Base-by-base conservation (phyloP, 2,888 invertebrate genomes). In the Tethea ocularis region DNA sequence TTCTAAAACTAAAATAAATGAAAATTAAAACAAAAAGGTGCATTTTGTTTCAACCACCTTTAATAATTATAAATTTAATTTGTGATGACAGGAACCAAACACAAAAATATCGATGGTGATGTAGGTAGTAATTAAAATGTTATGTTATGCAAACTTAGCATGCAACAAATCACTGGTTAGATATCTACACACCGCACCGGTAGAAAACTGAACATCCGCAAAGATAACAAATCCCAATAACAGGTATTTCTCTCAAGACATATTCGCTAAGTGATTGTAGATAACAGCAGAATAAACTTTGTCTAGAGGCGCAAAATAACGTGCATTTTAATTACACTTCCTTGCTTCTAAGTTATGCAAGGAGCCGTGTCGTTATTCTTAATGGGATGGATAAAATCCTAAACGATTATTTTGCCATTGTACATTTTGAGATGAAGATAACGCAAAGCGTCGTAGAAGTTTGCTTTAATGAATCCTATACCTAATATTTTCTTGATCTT, bases 281-380 rank as follows among this genome's bases (percentile, higher is more conserved):
- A 87, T 88, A 83, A 81, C 80, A 84, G 80, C 85, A 75, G 82
- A 75, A 78, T 80, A 80, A 78, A 76, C 78, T 74, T 66, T 68
- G 71, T 71, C 72, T 66, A 59, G 59, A 75, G 80, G 77, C 75
- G 73, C 74, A 74, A 78, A 83, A 82, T 83, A 83, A 83, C 82
- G 80, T 83, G 83, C 80, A 86, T 86, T 89, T 88, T 89, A 88
- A 90, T 88, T 89, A 86, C 83, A 80, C 76, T 83, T 83, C 80
- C 80, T 80, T 66, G 77, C 74, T 71, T 82, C 76, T 86, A 77
- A 86, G 81, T 81, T 86, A 84, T 86, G 84, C 83, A 78, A 75
- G 74, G 71, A 81, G 77, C 74, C 75, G 68, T 79, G 79, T 84
- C 85, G 80, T 83, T 82, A 83, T 78, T 82, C 83, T 83, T 87